These are phyloP conservation scores for Perodicticus potto DNA, from an alignment of 2,797 vertebrate genomes.

Conservation along the genomic window DNA sequence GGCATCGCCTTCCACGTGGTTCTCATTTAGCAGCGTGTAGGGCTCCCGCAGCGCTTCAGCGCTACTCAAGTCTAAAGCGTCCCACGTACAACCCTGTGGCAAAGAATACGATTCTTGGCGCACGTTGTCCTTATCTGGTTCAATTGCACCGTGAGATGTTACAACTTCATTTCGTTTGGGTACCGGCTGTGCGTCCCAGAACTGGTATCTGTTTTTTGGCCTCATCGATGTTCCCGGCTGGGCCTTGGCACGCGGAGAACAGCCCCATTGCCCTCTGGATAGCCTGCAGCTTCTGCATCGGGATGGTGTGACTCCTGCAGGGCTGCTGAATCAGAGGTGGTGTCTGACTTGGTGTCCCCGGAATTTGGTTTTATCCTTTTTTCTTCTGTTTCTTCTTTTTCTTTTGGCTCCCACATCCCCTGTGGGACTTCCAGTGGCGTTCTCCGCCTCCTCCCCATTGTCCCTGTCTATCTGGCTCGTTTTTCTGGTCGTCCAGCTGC, in stretches of 20 bases:
- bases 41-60: constrained; percentile 97
- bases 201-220: constrained; percentile 98
- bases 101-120: constrained; percentile 98
- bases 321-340: constrained; percentile 95
- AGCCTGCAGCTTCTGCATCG: constrained; percentile 98
- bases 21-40: constrained; percentile 98
- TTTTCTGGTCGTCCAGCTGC: constrained; percentile 98
- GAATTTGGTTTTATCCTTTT: constrained; percentile 99
- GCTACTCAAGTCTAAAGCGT: constrained; percentile 97
- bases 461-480: constrained; percentile 98
- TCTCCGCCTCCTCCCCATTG: constrained; percentile 90
- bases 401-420: constrained; percentile 97
- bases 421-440: constrained; percentile 92
- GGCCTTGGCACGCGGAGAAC: constrained; percentile 96
- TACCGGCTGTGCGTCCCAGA: constrained; percentile 99
- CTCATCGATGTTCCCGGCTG: constrained; percentile 97
- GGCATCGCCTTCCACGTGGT: constrained; percentile 99
- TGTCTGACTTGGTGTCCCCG: constrained; percentile 98
- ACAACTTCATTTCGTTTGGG: constrained; percentile 98
- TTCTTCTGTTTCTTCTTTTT: constrained; percentile 99
- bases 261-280: constrained; percentile 99
- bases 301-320: constrained; percentile 88
- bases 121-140: constrained; percentile 98
- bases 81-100: constrained; percentile 99
- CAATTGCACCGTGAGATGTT: constrained; percentile 97